Base-by-base conservation (phyloP, 2,113 vertebrate species). In the Speoplatyrhinus poulsoni region DNA sequence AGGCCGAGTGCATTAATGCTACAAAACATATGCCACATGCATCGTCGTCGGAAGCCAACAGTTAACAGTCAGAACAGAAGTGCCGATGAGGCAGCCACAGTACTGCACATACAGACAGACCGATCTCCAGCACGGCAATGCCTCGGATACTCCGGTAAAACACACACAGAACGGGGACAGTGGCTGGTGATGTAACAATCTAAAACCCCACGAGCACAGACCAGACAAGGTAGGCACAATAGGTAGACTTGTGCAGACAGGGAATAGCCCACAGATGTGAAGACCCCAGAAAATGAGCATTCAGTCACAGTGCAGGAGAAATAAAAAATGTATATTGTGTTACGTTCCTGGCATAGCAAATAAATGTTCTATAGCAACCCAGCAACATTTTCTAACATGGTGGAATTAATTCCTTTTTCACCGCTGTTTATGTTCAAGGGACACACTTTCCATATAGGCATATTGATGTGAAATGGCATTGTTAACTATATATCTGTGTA, bases 21-120 rank as follows among this genome's bases (percentile, higher is more conserved):
- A 86, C 83, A 33, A 56, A 82, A 83, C 70, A 81, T 65, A 84
- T 84, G 88, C 86, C 80, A 65, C 89, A 88, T 91, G 90, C 90
- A 88, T 86, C 83, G 15, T 75, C 87, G 69, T 77, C 82, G 82
- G 82, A 87, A 86, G 88, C 87, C 80, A 83, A 83, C 81, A 73
- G 76, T 72, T 79, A 82, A 86, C 83, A 80, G 84, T 85, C 76
- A 77, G 78, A 81, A 85, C 77, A 79, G 60, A 11, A 73, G 81
- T 84, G 79, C 80, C 80, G 56, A 81, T 61, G 75, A 81, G 65
- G 65, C 78, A 70, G 82, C 85, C 79, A 81, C 76, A 36, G 81
- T 69, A 62, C 79, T 65, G 19, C 87, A 81, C 84, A 41, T 16
- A 15, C 64, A 55, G 19, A 73, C 76, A 75, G 60, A 79, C 79